These are phyloP conservation scores for Dendrolimus pini DNA, from an alignment of 2,888 invertebrate species.

Conservation along the genomic window DNA sequence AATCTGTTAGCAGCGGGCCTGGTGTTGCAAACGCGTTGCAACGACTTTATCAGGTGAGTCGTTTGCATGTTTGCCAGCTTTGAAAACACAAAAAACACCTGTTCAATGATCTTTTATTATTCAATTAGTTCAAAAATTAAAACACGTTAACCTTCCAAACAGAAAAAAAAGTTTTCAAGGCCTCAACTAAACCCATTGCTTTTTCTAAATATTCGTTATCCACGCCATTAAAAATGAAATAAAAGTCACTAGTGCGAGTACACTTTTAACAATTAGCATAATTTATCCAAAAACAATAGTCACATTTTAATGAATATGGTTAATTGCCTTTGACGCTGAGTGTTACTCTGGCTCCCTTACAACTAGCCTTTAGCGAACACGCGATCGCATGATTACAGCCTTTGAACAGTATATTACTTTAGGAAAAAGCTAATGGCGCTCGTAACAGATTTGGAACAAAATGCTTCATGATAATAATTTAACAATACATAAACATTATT, in stretches of 20 bases:
- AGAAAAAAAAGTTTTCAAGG: too few relatives aligned
- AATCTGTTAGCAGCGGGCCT: too few relatives aligned
- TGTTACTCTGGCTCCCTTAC: background rate
- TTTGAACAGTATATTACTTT: constrained; percentile 10
- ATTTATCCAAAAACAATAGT: background rate
- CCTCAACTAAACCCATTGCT: too few relatives aligned
- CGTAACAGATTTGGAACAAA: constrained; percentile 38
- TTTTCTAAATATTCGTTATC: background rate
- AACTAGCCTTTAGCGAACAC: constrained; percentile 9
- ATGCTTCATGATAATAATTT: constrained; percentile 22
- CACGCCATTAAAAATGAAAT: background rate
- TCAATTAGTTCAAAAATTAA: too few relatives aligned
- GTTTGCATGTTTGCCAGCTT: too few relatives aligned
- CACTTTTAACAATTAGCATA: background rate
- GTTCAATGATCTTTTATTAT: too few relatives aligned
- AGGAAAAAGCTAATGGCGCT: constrained; percentile 26
- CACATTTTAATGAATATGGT: background rate
- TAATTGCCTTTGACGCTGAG: background rate
- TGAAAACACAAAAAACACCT: too few relatives aligned
- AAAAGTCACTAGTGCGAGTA: background rate
- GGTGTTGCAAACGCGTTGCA: too few relatives aligned
- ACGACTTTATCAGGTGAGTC: too few relatives aligned
- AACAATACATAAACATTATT: constrained; percentile 4
- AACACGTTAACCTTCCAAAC: too few relatives aligned
- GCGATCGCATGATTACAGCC: constrained; percentile 23